These are phyloP conservation scores for Amblyornis subalaris DNA, from an alignment of 2,113 vertebrate genomes.

Conservation along the genomic window DNA sequence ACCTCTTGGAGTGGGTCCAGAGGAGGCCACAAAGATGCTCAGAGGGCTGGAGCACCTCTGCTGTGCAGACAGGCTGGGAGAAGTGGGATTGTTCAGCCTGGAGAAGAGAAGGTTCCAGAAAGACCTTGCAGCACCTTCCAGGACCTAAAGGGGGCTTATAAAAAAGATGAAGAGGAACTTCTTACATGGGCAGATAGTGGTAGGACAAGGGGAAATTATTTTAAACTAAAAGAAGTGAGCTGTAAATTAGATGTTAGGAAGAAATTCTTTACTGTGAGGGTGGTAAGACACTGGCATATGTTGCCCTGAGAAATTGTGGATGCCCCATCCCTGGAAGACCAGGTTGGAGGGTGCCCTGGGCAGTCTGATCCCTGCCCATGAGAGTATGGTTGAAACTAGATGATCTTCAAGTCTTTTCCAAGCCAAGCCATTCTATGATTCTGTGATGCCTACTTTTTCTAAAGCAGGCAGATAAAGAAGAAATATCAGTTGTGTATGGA, in stretches of 20 bases:
- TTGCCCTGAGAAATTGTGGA: background rate
- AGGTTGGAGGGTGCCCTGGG: background rate
- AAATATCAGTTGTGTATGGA: background rate
- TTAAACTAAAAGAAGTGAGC: background rate
- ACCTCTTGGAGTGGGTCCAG: background rate
- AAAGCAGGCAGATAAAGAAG: background rate
- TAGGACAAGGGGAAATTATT: background rate
- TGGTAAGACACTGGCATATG: background rate
- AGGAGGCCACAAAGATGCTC: rapidly evolving
- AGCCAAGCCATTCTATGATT: background rate
- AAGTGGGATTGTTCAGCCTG: background rate
- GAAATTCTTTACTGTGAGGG: background rate
- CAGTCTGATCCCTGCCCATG: background rate
- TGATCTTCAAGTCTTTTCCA: background rate
- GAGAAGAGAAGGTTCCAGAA: background rate
- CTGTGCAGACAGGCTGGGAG: background rate
- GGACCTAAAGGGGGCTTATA: background rate
- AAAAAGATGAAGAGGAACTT: background rate
- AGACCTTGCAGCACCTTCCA: background rate
- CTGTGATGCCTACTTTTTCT: background rate
- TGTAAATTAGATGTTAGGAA: background rate
- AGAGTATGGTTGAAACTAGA: background rate
- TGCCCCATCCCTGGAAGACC: background rate
- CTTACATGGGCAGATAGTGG: background rate
- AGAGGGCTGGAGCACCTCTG: background rate